Conservation (phyloP, 2,113 vertebrate species). For the Recurvirostra avosetta region DNA sequence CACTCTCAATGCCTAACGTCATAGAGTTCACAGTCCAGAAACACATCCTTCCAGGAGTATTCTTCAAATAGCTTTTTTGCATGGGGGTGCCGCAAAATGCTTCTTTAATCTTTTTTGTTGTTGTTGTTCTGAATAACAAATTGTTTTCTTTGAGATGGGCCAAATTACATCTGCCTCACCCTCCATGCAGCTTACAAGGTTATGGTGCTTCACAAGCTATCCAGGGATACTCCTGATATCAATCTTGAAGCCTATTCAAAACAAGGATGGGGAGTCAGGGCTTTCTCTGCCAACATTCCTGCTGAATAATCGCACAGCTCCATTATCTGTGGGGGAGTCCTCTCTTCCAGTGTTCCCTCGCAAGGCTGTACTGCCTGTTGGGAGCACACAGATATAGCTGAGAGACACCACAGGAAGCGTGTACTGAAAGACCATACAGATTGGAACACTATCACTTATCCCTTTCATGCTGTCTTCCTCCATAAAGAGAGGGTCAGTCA, state of each 20-base stretch:
- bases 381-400: constrained; percentile 30
- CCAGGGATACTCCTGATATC: constrained; percentile 64
- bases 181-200: neutral
- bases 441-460: constrained; percentile 44
- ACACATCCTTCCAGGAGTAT: neutral
- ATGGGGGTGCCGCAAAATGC: neutral
- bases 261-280: constrained; percentile 55
- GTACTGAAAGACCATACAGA: constrained; percentile 9
- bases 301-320: constrained; percentile 67
- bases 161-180: constrained; percentile 35
- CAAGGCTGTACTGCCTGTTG: neutral
- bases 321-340: constrained; percentile 66
- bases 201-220: constrained; percentile 25
- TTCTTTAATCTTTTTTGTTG: neutral
- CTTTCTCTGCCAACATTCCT: constrained; percentile 70
- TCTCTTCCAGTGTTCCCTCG: neutral
- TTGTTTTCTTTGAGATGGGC: constrained; percentile 53
- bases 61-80: constrained; percentile 1
- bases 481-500: neutral
- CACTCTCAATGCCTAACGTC: neutral
- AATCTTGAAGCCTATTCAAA: constrained; percentile 70
- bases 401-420: constrained; percentile 28
- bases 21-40: constrained; percentile 3
- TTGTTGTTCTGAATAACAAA: constrained; percentile 57
- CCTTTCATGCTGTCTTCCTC: constrained; percentile 46